Conservation (phyloP, 2,113 vertebrate species). For the Apus apus region DNA sequence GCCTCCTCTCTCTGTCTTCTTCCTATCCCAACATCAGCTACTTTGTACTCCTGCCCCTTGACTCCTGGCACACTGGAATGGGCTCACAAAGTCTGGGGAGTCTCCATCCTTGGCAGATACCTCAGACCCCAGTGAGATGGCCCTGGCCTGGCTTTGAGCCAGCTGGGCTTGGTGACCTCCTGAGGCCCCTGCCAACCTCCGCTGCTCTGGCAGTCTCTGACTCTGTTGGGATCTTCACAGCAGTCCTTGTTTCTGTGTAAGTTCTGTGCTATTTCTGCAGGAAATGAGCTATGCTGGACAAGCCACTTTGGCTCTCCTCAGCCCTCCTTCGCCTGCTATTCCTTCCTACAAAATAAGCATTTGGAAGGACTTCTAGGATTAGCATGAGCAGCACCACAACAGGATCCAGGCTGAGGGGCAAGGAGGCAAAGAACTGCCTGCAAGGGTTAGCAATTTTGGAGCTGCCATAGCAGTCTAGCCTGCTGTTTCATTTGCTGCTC, state of each 20-base stretch:
- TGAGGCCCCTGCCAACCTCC: neutral
- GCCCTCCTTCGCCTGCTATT: neutral
- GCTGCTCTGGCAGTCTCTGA: fast-evolving
- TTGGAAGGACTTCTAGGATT: neutral
- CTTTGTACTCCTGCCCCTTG: neutral
- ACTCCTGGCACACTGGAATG: fast-evolving
- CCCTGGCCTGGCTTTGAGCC: neutral
- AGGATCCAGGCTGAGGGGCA: neutral
- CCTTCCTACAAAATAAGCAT: neutral
- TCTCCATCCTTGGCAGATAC: neutral
- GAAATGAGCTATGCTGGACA: neutral
- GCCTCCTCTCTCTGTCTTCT: slow-evolving; percentile 38
- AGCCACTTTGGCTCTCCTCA: fast-evolving
- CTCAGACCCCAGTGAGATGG: too few species aligned
- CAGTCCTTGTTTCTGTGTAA: neutral
- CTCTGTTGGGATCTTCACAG: neutral
- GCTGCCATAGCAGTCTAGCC: neutral
- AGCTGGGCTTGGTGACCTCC: neutral
- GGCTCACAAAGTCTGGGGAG: neutral
- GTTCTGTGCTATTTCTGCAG: neutral
- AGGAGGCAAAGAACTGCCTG: neutral
- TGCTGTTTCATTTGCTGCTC: neutral
- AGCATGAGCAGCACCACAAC: fast-evolving
- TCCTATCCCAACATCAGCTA: neutral
- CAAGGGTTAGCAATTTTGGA: neutral